Conservation (phyloP, 2,888 invertebrate species). For the Litoditis marina region DNA sequence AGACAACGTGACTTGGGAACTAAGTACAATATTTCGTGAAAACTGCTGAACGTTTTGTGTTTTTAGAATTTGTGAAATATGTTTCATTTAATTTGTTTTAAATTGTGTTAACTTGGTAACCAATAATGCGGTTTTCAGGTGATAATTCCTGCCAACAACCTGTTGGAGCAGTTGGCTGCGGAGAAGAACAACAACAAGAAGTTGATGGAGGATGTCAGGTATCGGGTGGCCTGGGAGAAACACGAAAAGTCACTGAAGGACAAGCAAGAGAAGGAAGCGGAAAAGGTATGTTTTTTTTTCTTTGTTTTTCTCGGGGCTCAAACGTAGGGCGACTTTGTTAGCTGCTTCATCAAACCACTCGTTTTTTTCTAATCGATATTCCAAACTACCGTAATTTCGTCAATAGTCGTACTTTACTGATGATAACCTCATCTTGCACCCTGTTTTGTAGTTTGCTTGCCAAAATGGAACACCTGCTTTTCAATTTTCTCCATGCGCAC, state of each 20-base stretch:
- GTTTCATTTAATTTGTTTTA: not conserved
- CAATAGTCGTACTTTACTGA: too few species aligned
- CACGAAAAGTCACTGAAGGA: slow-evolving; percentile 88
- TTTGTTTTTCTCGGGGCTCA: too few species aligned
- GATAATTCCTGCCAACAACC: slow-evolving; percentile 81
- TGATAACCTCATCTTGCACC: too few species aligned
- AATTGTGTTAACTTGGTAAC: too few species aligned
- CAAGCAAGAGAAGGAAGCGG: slow-evolving; percentile 89
- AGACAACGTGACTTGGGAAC: too few species aligned
- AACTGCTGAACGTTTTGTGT: too few species aligned
- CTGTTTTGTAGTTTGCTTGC: too few species aligned
- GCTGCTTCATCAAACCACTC: not conserved
- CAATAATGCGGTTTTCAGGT: slow-evolving; percentile 65
- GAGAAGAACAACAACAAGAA: slow-evolving; percentile 49
- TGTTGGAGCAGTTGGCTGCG: slow-evolving; percentile 43
- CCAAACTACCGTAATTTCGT: too few species aligned
- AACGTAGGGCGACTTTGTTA: too few species aligned
- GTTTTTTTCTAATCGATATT: not conserved
- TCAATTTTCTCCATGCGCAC: too few species aligned
- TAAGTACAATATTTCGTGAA: too few species aligned
- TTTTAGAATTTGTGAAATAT: not conserved
- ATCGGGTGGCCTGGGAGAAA: slow-evolving; percentile 91
- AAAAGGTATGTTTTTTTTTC: slow-evolving; percentile 66
- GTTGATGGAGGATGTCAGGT: slow-evolving; percentile 63
- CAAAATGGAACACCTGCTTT: too few species aligned